Evolutionary conservation across 2,888 invertebrate species (phyloP).

Genomic region (Cinara cedri): DNA sequence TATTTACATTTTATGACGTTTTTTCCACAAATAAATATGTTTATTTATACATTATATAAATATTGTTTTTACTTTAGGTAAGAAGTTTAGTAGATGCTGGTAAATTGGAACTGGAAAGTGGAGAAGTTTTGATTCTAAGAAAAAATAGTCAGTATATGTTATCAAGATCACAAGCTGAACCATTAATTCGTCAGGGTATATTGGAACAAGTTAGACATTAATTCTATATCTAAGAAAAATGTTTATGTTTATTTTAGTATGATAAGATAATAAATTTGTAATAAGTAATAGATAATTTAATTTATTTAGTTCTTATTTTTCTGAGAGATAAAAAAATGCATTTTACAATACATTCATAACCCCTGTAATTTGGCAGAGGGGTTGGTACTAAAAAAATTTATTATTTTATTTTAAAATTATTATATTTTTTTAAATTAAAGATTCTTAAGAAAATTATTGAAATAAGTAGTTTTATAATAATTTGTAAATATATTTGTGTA

Average conservation of each 20-base stretch:
- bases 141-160: slow-evolving; percentile 91
- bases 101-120: slow-evolving; percentile 90
- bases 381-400: too few relatives aligned
- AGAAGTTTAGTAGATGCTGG: slow-evolving; percentile 89
- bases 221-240: neutral
- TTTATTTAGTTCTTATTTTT: too few relatives aligned
- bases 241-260: neutral
- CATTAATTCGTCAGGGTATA: slow-evolving; percentile 86
- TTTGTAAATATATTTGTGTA: too few relatives aligned
- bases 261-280: neutral
- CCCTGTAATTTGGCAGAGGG: too few relatives aligned
- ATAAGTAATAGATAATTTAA: slow-evolving; percentile 2
- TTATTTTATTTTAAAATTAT: too few relatives aligned
- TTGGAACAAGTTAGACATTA: slow-evolving; percentile 72
- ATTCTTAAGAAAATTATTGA: too few relatives aligned
- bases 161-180: slow-evolving; percentile 86
- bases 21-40: neutral
- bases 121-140: slow-evolving; percentile 85
- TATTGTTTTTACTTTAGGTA: slow-evolving; percentile 64
- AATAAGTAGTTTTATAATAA: too few relatives aligned
- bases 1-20: neutral
- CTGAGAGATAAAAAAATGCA: too few relatives aligned
- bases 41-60: neutral
- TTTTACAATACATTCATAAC: too few relatives aligned
- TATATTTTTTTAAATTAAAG: too few relatives aligned